These are phyloP conservation scores for Pelobates fuscus DNA, from an alignment of 2,113 vertebrate species.

Conservation along the genomic window DNA sequence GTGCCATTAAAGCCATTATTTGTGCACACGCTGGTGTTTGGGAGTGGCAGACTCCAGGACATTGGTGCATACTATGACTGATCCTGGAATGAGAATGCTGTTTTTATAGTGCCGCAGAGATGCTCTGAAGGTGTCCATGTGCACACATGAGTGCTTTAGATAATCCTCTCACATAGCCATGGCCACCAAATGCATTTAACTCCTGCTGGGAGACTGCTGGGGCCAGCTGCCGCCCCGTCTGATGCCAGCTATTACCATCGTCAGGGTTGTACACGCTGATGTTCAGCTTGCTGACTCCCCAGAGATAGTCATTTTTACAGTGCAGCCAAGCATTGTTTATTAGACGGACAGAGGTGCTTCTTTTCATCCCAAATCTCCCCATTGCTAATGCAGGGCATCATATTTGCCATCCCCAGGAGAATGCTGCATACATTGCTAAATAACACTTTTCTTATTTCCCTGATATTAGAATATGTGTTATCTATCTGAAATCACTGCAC, in stretches of 20 bases:
- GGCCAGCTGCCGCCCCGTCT: constrained; percentile 48
- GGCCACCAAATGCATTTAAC: constrained; percentile 41
- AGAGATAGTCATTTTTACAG: constrained; percentile 46
- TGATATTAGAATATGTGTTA: background rate
- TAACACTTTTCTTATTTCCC: background rate
- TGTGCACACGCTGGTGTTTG: background rate
- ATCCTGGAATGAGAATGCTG: background rate
- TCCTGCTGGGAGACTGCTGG: constrained; percentile 47
- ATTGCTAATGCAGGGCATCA: constrained; percentile 36
- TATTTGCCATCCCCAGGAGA: constrained; percentile 32
- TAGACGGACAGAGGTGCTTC: constrained; percentile 28
- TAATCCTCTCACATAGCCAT: constrained; percentile 44
- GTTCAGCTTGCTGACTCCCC: constrained; percentile 47
- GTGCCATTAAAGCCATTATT: too few relatives aligned
- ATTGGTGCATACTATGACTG: background rate
- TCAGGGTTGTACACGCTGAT: constrained; percentile 45
- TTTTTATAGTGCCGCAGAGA: background rate
- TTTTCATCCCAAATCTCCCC: constrained; percentile 38
- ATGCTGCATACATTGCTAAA: constrained; percentile 1
- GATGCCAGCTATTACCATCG: constrained; percentile 42
- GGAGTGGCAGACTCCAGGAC: constrained; percentile 1
- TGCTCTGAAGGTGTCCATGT: constrained; percentile 36
- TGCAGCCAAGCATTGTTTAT: constrained; percentile 52
- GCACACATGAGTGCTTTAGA: constrained; percentile 24
- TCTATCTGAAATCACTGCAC: constrained; percentile 10